Evolutionary conservation across 2,888 invertebrate species (phyloP).

Genomic region (Cheilosia variabilis): DNA sequence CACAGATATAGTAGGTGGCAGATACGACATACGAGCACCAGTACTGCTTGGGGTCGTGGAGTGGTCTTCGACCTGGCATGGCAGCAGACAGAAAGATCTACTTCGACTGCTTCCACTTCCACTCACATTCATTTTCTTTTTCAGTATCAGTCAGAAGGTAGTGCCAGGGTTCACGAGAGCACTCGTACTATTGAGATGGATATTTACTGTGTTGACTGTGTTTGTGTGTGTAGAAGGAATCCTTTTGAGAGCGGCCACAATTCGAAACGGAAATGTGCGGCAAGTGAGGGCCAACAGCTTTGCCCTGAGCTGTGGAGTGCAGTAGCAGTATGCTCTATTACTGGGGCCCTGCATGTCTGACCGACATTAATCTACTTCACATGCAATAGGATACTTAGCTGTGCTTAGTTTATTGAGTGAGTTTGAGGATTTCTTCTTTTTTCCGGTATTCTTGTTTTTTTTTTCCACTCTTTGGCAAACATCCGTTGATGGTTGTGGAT

Average conservation of each 20-base stretch:
- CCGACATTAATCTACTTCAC: constrained; percentile 73
- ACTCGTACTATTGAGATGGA: constrained; percentile 34
- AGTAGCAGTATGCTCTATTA: constrained; percentile 57
- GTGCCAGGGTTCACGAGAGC: neutral
- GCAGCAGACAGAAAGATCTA: constrained; percentile 34
- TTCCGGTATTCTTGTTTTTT: constrained; percentile 2
- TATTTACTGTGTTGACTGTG: constrained; percentile 45
- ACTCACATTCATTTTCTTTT: constrained; percentile 35
- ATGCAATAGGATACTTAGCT: constrained; percentile 74
- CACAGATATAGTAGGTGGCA: neutral
- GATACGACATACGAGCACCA: too few species aligned
- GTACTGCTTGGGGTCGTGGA: constrained; percentile 8
- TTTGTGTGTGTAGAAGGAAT: constrained; percentile 51
- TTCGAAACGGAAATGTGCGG: constrained; percentile 68
- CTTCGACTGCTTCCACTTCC: constrained; percentile 60
- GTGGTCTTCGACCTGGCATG: constrained; percentile 13
- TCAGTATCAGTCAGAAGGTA: neutral
- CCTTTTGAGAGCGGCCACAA: constrained; percentile 52
- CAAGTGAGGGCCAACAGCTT: constrained; percentile 34
- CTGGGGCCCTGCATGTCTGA: constrained; percentile 62
- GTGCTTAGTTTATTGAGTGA: constrained; percentile 73
- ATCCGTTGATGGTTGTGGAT: constrained; percentile 58
- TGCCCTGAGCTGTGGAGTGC: constrained; percentile 46
- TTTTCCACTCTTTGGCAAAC: constrained; percentile 18
- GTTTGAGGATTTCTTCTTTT: constrained; percentile 57